A percentile compares a stretch with the other conserved stretches of the same genome.
phyloP scores from a whole-genome alignment of 2,797 vertebrate species.

The Gymnopithys bicolor region DNA sequence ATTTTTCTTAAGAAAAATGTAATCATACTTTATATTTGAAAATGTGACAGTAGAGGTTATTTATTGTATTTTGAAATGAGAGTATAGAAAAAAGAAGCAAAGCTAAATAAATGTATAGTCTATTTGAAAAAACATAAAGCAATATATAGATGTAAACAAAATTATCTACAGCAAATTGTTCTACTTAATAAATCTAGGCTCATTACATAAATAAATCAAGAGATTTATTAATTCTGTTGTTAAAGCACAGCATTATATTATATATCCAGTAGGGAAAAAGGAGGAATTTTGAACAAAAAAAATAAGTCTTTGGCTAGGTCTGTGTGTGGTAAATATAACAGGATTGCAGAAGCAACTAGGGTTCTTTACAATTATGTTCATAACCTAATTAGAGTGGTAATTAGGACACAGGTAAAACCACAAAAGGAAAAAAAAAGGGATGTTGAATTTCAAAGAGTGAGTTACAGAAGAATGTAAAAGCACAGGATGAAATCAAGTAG shows the following conservation, averaged over 20 bases:
- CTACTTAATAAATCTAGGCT: background rate
- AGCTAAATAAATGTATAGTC: background rate
- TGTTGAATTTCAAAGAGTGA: constrained; percentile 68
- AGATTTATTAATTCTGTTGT: constrained; percentile 27
- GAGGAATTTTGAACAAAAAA: constrained; percentile 30
- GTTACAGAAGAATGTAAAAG: constrained; percentile 76
- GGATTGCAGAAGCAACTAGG: constrained; percentile 44
- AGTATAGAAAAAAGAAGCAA: background rate
- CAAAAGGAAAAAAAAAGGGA: constrained; percentile 61
- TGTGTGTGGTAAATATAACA: constrained; percentile 51
- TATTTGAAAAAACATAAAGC: background rate
- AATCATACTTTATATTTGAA: background rate
- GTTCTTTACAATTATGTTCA: constrained; percentile 65
- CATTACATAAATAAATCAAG: constrained; percentile 53
- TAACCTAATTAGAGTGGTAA: constrained; percentile 80
- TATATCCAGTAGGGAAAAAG: constrained; percentile 40
- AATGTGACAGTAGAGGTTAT: background rate
- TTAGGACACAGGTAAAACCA: constrained; percentile 77
- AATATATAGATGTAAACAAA: background rate
- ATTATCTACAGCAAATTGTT: background rate
- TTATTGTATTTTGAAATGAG: background rate
- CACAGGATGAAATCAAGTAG: constrained; percentile 74
- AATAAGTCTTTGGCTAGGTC: constrained; percentile 58
- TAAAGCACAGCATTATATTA: constrained; percentile 31
- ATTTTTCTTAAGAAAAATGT: background rate